Percentiles rank a stretch among this genome's conserved stretches.
phyloP scores from a whole-genome alignment of 1,140 invertebrate species.

The Vanessa atalanta region DNA sequence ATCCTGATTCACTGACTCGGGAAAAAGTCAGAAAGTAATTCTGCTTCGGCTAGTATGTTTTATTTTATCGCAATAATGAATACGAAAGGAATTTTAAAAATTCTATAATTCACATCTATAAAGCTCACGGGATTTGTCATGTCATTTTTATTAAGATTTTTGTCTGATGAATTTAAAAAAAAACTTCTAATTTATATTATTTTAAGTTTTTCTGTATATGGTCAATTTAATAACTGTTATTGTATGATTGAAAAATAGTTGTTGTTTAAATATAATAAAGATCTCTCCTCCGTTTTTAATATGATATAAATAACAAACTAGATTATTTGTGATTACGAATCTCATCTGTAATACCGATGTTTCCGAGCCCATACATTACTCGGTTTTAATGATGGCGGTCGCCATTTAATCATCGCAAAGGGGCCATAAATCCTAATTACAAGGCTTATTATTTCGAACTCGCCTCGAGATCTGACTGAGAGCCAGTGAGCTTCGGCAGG shows the following conservation, averaged over 20 bases:
- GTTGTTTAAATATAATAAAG: neutral
- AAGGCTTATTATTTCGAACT: conserved; percentile 70
- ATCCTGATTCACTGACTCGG: conserved; percentile 60
- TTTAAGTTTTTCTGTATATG: no score
- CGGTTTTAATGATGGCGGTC: conserved; percentile 56
- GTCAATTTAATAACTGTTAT: no score
- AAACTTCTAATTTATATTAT: no score
- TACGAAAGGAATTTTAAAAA: neutral
- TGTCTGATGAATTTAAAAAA: neutral
- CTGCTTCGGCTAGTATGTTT: conserved; percentile 21
- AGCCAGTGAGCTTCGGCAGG: conserved; percentile 45
- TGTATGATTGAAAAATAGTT: no score
- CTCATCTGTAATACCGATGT: conserved; percentile 50
- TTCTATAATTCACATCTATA: neutral
- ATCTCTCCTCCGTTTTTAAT: neutral
- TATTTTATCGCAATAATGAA: conserved; percentile 11
- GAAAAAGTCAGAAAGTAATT: conserved; percentile 35
- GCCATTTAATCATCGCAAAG: conserved; percentile 70
- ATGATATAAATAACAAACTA: conserved; percentile 29
- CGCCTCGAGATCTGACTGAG: conserved; percentile 52
- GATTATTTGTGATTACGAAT: conserved; percentile 42
- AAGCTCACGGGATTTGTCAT: neutral
- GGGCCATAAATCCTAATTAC: conserved; percentile 72
- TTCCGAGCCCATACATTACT: conserved; percentile 51
- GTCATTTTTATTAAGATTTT: neutral